These are phyloP conservation scores for Rhopalosiphum padi DNA, from an alignment of 1,140 invertebrate genomes.

Conservation along the genomic window DNA sequence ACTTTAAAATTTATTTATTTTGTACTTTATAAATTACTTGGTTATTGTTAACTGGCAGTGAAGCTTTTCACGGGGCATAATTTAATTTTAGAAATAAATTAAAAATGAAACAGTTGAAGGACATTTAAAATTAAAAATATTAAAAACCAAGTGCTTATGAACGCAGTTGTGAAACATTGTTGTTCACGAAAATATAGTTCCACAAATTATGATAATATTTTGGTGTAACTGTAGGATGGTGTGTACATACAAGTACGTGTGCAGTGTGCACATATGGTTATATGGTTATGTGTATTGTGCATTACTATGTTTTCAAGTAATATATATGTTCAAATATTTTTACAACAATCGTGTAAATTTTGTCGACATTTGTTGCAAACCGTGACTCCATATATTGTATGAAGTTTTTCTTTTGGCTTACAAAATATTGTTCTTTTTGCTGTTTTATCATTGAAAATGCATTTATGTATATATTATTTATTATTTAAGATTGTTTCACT, in stretches of 20 bases:
- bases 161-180: neutral
- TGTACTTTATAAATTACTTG: neutral
- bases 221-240: neutral
- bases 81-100: neutral
- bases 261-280: neutral
- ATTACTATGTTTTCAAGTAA: neutral
- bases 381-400: neutral
- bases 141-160: neutral
- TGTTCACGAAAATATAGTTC: neutral
- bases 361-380: neutral
- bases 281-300: neutral
- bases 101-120: constrained; percentile 2
- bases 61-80: neutral
- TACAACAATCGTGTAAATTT: neutral
- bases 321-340: constrained; percentile 7
- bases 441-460: neutral
- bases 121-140: constrained; percentile 23
- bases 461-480: neutral
- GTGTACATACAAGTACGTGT: neutral
- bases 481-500: too few species aligned
- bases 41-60: neutral
- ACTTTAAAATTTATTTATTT: constrained; percentile 17
- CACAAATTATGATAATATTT: neutral
- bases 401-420: too few species aligned
- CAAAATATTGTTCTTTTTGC: neutral